A percentile compares a stretch with the other conserved stretches of the same genome.
phyloP scores from a whole-genome alignment of 2,797 vertebrate species.

The Lindbergichthys nudifrons region DNA sequence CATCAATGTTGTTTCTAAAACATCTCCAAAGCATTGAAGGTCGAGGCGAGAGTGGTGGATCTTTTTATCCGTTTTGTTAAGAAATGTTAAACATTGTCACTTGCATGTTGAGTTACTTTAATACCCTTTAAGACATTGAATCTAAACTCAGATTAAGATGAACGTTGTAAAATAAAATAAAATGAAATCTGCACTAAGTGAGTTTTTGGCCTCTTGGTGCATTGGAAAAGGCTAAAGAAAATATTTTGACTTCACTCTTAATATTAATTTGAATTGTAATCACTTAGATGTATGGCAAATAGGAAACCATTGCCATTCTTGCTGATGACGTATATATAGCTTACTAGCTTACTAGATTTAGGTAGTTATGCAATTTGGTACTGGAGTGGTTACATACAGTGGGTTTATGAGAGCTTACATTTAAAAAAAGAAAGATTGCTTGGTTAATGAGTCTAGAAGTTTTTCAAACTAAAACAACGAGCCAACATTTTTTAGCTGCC shows the following conservation, averaged over 20 bases:
- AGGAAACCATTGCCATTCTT: neutral
- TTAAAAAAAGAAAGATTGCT: too few species aligned
- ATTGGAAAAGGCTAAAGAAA: too few species aligned
- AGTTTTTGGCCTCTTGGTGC: neutral
- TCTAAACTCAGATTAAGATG: neutral
- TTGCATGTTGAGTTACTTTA: neutral
- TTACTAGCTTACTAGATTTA: neutral
- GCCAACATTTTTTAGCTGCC: too few species aligned
- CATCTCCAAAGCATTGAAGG: too few species aligned
- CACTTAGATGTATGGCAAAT: neutral
- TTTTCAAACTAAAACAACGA: too few species aligned
- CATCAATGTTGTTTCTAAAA: neutral
- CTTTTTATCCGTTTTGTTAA: neutral
- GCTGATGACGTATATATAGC: neutral
- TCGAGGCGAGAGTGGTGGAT: neutral
- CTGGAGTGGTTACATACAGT: too few species aligned
- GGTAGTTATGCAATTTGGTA: too few species aligned
- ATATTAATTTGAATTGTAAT: too few species aligned
- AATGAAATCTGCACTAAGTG: neutral
- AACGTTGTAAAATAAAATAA: neutral
- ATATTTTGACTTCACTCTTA: too few species aligned
- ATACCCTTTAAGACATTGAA: neutral
- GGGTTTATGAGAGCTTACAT: too few species aligned
- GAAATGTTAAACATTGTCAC: neutral
- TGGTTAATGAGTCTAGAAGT: too few species aligned